These are phyloP conservation scores for Artibeus lituratus DNA, from an alignment of 2,797 vertebrate genomes.

Conservation along the genomic window DNA sequence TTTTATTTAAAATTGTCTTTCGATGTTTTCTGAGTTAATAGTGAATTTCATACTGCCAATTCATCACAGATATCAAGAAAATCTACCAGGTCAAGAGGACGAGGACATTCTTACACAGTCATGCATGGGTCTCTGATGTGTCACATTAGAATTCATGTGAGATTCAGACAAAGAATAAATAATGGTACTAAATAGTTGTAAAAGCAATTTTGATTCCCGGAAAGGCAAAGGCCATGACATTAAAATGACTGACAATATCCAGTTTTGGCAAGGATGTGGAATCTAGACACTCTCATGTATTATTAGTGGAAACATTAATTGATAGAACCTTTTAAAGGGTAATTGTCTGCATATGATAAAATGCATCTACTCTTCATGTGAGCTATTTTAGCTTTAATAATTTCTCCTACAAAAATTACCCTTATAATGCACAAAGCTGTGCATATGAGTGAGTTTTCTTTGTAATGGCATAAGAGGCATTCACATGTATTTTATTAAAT, in stretches of 20 bases:
- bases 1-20: background rate
- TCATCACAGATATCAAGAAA: background rate
- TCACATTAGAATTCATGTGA: background rate
- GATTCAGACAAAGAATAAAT: background rate
- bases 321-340: background rate
- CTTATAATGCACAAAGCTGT: background rate
- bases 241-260: background rate
- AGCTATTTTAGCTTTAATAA: background rate
- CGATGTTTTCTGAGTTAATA: constrained; percentile 1
- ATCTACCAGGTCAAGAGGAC: background rate
- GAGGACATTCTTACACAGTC: background rate
- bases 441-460: background rate
- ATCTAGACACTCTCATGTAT: background rate
- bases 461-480: background rate
- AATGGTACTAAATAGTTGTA: background rate
- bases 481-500: background rate
- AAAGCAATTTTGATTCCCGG: background rate
- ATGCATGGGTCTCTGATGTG: background rate
- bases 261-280: background rate
- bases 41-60: background rate
- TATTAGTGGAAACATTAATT: background rate
- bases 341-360: background rate
- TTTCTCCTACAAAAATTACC: background rate
- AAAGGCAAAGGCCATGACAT: background rate
- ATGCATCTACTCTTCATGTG: background rate